These are phyloP conservation scores for Drosophila paranaensis DNA, from an alignment of 2,888 invertebrate species.

Conservation along the genomic window DNA sequence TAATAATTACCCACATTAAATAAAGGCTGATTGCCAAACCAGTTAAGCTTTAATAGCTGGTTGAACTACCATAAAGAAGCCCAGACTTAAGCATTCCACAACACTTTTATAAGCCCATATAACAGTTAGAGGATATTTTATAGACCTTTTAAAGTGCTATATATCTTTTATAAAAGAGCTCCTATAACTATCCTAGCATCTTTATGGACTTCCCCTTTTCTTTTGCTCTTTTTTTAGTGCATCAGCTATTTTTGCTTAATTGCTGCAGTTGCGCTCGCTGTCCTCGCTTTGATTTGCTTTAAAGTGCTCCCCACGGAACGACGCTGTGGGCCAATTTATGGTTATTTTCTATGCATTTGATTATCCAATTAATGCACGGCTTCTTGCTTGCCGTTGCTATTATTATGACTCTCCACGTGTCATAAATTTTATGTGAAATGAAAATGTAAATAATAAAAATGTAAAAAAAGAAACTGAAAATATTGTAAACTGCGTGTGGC, in stretches of 20 bases:
- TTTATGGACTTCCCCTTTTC: neutral
- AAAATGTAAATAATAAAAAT: neutral
- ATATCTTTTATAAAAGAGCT: neutral
- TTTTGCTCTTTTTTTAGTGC: constrained; percentile 9
- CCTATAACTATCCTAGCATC: neutral
- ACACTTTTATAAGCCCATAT: neutral
- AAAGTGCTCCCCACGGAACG: constrained; percentile 49
- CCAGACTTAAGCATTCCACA: too few species aligned
- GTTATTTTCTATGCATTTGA: constrained; percentile 46
- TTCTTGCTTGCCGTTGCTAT: constrained; percentile 18
- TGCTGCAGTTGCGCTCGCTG: constrained; percentile 16
- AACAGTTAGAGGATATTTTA: neutral
- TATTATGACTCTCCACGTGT: constrained; percentile 36
- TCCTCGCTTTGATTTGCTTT: constrained; percentile 40
- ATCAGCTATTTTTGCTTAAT: constrained; percentile 41
- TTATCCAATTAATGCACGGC: constrained; percentile 65
- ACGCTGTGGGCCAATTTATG: constrained; percentile 47
- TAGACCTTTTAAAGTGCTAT: neutral
- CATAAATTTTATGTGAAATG: constrained; percentile 53
- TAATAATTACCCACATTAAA: neutral
- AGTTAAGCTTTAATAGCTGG: neutral
- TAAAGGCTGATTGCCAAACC: neutral
- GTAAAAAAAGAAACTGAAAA: neutral
- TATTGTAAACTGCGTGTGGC: constrained; percentile 60
- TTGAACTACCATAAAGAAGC: neutral